Evolutionary conservation across 2,113 vertebrate genomes (phyloP), one percentile per base, ranked within the genome.

Genomic region (Laticauda laticaudata): DNA sequence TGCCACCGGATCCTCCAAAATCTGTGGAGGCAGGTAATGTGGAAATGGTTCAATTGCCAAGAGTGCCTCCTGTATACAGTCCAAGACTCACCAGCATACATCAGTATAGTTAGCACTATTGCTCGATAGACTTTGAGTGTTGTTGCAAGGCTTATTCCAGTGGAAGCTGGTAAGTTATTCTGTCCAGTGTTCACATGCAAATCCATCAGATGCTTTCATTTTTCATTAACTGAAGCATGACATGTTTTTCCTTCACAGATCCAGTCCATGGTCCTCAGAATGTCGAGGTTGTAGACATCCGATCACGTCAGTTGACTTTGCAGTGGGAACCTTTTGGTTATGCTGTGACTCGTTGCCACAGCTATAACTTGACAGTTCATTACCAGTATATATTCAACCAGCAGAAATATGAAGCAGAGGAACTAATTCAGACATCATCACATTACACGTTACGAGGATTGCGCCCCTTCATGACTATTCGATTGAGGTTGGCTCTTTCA

Each of bases 241-340:
- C n/a, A 34, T 93, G 2, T 20, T 81, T 75, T 64, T 91, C 26
- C 24, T 61, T 18, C 86, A 11, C 98, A 99, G 99, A 99, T 95
- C 99, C 99, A 0, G 99, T 99, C 56, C 99, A 99, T 0, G 98
- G 99, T 0, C 99, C 99, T 0, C 99, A 99, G 94, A 99, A 97
- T 0, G 99, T 99, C 45, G 99, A 99, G n/a, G 98, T 99, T 21
- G 99, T 99, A 59, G 99, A 99, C 59, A 98, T 99, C 93, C 97
- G 99, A 2, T 98, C 99, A 0, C 98, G 99, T 1, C 99, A 99
- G 98, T 98, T 99, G 96, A 99, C 99, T 0, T 96, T 99, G 87
- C 99, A 99, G 94, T 99, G 99, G 99, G 99, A 99, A 89, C 98
- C 99, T 23, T 99, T 99, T 3, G 99, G 99, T 34, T 99, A 99